Base-by-base conservation (phyloP, 2,113 vertebrate genomes). In the Alouatta palliata region DNA sequence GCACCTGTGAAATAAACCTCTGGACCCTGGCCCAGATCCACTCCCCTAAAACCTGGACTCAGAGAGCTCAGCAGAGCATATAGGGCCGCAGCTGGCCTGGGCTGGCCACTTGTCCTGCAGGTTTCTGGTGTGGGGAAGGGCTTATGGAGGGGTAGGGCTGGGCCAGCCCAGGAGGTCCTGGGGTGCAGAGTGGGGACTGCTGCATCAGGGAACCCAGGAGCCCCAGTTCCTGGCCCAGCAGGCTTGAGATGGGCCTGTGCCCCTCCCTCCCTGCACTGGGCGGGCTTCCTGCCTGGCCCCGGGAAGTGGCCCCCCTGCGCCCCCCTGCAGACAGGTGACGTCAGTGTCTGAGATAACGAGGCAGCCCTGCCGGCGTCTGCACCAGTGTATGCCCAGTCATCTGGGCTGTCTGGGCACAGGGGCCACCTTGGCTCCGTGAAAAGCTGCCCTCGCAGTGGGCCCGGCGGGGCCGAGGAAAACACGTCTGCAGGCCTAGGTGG, bases 241-340 rank as follows among this genome's bases (percentile, higher is more conserved):
- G 49, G 17, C 30, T 23, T 6, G 27, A 32, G 56, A 47, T 10
- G 73, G 79, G 88, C 54, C 35, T 61, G 30, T 7, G 14, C 37
- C 11, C 43, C 66, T 43, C 85, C 93, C 45, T 43, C 37, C 4
- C 20, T 13, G 7, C 0, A 0, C 64, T 25, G 84, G 87, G 81
- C 25, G 1, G 85, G 73, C 77, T 97, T 98, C 95, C 95, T 96
- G 94, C 90, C 92, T 87, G 75, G 92, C 66, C 84, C 83, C 2
- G 6, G 94, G 79, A 93, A 90, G 40, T 87, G 92, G 79, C 75
- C 35, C 77, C 82, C 75, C 52, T 23, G 49, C 5, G 0, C 43
- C 64, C 52, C 87, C 25, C 52, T 1, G 32, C 76, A 94, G 95
- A 94, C 25, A 1, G 1, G 70, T 95, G 96, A 95, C 8, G 21